These are phyloP conservation scores for Fratercula arctica DNA, from an alignment of 2,797 vertebrate genomes.

Conservation along the genomic window DNA sequence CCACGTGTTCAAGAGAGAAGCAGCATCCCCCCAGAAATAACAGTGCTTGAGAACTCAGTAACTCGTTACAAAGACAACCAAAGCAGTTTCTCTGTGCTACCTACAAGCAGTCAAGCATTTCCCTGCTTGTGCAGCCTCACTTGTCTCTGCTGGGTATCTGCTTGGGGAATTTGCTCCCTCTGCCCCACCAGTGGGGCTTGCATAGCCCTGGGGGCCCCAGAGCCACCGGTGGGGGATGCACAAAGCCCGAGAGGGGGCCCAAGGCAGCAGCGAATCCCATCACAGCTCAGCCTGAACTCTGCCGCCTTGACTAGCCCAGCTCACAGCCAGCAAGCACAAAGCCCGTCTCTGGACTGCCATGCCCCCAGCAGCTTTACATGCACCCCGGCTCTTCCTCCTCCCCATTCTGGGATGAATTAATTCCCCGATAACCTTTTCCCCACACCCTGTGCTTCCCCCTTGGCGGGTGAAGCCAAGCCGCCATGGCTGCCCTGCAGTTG, in stretches of 20 bases:
- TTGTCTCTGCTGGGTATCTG: neutral
- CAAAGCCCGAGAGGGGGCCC: neutral
- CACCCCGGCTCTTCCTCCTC: neutral
- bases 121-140: neutral
- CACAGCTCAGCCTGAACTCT: neutral
- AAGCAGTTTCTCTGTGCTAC: neutral
- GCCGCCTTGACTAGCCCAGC: neutral
- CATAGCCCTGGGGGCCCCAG: neutral
- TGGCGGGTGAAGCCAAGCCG: neutral
- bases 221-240: neutral
- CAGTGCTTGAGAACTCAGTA: neutral
- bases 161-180: neutral
- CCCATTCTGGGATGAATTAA: neutral
- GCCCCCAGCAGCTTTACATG: neutral
- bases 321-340: neutral
- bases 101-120: rapidly evolving
- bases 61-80: neutral
- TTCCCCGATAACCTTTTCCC: neutral
- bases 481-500: slow-evolving; percentile 16
- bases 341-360: neutral
- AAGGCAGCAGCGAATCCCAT: neutral
- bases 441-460: neutral
- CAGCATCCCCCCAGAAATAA: neutral
- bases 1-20: neutral
- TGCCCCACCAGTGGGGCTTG: rapidly evolving